Evolutionary conservation across 2,113 vertebrate genomes (phyloP).

Genomic region (Eulemur macaco): DNA sequence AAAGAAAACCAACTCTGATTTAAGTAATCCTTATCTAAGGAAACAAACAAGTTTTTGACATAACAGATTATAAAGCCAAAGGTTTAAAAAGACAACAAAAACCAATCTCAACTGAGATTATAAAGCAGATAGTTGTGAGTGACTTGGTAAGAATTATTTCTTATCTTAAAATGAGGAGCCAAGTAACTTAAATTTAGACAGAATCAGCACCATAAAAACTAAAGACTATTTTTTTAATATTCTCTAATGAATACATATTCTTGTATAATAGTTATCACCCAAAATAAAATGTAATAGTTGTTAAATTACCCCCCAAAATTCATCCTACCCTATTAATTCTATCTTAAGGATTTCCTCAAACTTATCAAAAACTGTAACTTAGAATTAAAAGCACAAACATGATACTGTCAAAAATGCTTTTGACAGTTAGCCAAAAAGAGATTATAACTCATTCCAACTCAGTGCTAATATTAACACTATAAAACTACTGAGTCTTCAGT

Average conservation of each 20-base stretch:
- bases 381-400: neutral
- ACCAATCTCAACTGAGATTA: neutral
- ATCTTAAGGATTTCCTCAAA: conserved; percentile 35
- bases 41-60: neutral
- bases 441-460: neutral
- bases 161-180: neutral
- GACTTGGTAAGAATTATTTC: neutral
- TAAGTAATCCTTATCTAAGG: conserved; percentile 39
- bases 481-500: neutral
- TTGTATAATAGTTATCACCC: neutral
- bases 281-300: conserved; percentile 14
- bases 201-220: neutral
- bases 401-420: conserved; percentile 38
- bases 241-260: neutral
- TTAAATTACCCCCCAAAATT: neutral
- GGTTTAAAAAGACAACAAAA: conserved; percentile 7
- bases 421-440: neutral
- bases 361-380: neutral
- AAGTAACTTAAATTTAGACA: conserved; percentile 3
- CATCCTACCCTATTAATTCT: neutral
- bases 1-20: neutral
- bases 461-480: neutral
- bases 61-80: conserved; percentile 20
- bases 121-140: neutral
- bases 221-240: conserved; percentile 29